Percentiles rank a stretch among this genome's conserved stretches.
phyloP scores from a whole-genome alignment of 2,797 vertebrate species.

The Falco berigora region DNA sequence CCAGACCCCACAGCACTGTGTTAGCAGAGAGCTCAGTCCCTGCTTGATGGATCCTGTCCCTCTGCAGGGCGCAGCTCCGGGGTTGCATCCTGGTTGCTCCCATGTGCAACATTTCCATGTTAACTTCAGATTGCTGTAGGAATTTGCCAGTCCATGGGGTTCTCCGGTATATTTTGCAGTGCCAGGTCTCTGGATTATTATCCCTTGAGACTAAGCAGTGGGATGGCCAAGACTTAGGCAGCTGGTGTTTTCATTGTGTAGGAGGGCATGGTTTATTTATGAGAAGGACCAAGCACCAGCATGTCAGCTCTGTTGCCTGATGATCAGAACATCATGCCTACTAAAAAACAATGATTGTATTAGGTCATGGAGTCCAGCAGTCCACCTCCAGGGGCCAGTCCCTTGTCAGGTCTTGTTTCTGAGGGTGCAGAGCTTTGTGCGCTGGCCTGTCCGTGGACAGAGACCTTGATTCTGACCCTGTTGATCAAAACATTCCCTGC shows the following conservation, averaged over 20 bases:
- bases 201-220: background rate
- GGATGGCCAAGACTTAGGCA: background rate
- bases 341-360: background rate
- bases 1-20: background rate
- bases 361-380: background rate
- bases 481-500: background rate
- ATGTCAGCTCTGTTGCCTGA: background rate
- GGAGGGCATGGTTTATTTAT: background rate
- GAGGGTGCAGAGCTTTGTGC: background rate
- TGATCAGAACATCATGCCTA: background rate
- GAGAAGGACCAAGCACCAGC: background rate
- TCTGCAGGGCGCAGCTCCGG: background rate
- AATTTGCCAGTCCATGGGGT: background rate
- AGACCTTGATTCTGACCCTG: background rate
- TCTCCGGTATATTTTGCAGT: background rate
- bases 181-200: background rate
- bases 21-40: background rate
- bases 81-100: background rate
- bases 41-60: background rate
- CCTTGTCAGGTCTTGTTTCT: background rate
- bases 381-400: background rate
- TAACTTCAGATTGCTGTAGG: background rate
- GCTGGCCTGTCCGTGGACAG: background rate
- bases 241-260: conserved; percentile 20
- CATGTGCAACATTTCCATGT: background rate